Conservation (phyloP, 2,888 invertebrate genomes). For the Leucania comma region DNA sequence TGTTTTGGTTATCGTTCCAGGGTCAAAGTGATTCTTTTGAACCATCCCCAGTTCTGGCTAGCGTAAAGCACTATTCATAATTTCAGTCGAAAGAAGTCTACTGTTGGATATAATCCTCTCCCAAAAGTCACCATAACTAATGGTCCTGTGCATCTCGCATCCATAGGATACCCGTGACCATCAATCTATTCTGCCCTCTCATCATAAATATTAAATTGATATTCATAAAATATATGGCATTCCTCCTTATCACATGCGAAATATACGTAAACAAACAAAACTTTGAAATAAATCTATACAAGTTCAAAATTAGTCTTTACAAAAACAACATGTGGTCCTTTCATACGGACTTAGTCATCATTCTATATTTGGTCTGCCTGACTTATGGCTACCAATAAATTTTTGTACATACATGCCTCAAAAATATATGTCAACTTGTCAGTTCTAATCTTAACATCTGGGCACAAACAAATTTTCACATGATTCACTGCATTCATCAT, state of each 20-base stretch:
- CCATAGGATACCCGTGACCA: no score
- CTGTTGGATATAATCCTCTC: no score
- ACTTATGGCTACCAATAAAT: conserved; percentile 3
- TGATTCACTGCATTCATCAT: conserved; percentile 13
- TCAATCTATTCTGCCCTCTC: no score
- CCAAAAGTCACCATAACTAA: no score
- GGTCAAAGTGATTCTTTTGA: no score
- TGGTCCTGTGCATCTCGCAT: no score
- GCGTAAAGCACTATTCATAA: no score
- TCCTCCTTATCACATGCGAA: not conserved
- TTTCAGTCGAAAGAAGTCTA: no score
- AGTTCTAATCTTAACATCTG: conserved; percentile 14
- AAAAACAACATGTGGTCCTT: not conserved
- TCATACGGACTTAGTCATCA: not conserved
- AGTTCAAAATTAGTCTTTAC: not conserved
- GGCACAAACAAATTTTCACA: conserved; percentile 18
- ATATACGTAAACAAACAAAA: not conserved
- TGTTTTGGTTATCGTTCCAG: no score
- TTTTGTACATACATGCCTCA: not conserved
- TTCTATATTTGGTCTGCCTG: not conserved
- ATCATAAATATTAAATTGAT: not conserved
- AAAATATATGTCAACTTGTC: conserved; percentile 25
- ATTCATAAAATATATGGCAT: no score
- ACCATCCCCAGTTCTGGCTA: no score
- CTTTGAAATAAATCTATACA: not conserved